Evolutionary conservation across 2,113 vertebrate genomes (phyloP), one percentile per base, ranked within the genome.

Genomic region (Stegastes partitus): DNA sequence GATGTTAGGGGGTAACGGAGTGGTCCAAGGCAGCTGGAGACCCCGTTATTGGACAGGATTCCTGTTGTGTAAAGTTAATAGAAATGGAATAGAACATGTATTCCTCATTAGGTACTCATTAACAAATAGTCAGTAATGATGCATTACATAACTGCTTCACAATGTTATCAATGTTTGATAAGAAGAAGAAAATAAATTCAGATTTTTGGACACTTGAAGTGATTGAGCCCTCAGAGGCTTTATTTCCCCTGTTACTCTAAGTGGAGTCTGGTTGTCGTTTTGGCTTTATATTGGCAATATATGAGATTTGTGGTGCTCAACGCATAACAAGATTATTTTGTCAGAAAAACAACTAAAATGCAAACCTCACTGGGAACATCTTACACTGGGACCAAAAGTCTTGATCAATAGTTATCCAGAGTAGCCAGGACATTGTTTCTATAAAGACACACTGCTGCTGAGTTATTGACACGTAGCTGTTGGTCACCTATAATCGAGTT

Each of bases 21-120:
- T 74, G 74, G 77, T 92, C 89, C 93, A 92, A 78, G 84, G 88
- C 89, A 92, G 88, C 87, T 89, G 88, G 89, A 91, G 80, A 89
- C 88, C 65, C 87, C 59, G 83, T 90, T 89, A 90, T 85, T 85
- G 90, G 90, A 91, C 74, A 57, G 56, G 67, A 47, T 57, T 79
- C 74, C 77, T 86, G 84, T 83, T 79, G 75, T 83, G 69, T 79
- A 79, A 86, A 82, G 63, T 74, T 86, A 78, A 81, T 67, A 79
- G 78, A 88, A 79, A 80, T 53, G 64, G 76, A 82, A 85, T 53
- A 66, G 50, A 83, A 74, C 22, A 58, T 75, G 64, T 26, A 58
- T 72, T 73, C 34, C 55, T 84, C 51, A 45, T 75, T 49, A 72
- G 42, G 16, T 68, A 22, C 22, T 47, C 18, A 42, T 68, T 57